These are phyloP conservation scores for Megamerina dolium DNA, from an alignment of 2,888 invertebrate species.

Conservation along the genomic window DNA sequence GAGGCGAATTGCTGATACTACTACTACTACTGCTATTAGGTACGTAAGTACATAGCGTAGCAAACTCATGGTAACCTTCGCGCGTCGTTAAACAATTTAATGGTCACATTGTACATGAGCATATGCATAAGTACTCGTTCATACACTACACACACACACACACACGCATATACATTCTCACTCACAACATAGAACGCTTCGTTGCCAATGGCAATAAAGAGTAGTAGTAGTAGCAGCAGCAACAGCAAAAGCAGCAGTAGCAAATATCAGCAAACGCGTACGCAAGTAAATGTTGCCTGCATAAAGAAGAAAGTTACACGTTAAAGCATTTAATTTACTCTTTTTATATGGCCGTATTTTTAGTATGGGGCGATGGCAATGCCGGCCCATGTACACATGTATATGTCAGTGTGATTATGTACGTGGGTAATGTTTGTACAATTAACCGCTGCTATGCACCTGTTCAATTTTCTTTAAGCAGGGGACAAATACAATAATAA, in stretches of 20 bases:
- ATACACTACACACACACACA: no score
- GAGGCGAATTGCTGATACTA: no score
- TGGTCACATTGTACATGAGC: constrained; percentile 11
- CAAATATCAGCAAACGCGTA: background rate
- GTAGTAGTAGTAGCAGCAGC: no score
- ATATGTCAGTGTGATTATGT: background rate
- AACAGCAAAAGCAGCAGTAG: no score
- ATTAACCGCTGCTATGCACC: no score
- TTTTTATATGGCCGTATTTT: no score
- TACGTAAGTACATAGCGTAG: background rate
- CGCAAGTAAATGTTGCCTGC: background rate
- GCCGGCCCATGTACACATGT: background rate
- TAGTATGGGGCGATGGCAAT: no score
- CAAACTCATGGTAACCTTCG: constrained; percentile 6
- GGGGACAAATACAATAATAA: no score
- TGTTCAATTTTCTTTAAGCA: no score
- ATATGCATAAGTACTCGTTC: no score
- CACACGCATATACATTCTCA: no score
- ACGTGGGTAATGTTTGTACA: background rate
- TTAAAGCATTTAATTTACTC: constrained; percentile 14
- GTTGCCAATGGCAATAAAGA: background rate
- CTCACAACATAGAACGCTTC: background rate
- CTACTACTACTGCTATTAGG: background rate
- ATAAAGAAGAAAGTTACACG: constrained; percentile 3
- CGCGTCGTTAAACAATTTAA: constrained; percentile 15